Evolutionary conservation across 2,797 vertebrate species (phyloP).

Genomic region (Lepus oiostolus): DNA sequence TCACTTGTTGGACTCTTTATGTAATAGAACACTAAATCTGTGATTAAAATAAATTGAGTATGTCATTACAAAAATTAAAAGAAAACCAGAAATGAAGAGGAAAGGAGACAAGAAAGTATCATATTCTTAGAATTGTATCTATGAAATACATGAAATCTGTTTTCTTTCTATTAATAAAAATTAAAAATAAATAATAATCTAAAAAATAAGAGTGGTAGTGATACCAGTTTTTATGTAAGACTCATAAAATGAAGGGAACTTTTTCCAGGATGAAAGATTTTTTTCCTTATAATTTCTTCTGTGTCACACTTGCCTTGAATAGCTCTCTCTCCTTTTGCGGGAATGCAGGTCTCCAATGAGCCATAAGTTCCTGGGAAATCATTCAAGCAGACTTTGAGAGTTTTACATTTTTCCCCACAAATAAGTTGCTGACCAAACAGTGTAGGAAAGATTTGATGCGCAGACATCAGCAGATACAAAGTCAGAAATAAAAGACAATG

Average conservation of each 20-base stretch:
- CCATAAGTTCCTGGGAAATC: slow-evolving; percentile 42
- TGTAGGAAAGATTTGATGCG: slow-evolving; percentile 2
- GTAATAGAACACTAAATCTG: too few species aligned
- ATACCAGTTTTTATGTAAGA: slow-evolving; percentile 13
- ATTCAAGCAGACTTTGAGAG: background rate
- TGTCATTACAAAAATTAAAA: too few species aligned
- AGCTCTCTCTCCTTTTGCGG: slow-evolving; percentile 4
- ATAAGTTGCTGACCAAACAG: slow-evolving; percentile 39
- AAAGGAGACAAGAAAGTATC: too few species aligned
- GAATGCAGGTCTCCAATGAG: slow-evolving; percentile 16
- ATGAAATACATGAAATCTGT: too few species aligned
- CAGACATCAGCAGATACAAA: slow-evolving; percentile 42
- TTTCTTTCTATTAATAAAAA: too few species aligned
- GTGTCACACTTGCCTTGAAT: slow-evolving; percentile 16
- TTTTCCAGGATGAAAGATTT: background rate
- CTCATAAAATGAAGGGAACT: background rate
- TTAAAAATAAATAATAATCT: too few species aligned
- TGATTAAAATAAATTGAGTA: too few species aligned
- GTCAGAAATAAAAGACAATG: background rate
- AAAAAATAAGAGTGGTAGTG: background rate
- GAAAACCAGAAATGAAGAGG: too few species aligned
- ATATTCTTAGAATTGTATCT: too few species aligned
- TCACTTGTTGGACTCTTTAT: too few species aligned
- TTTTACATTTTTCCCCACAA: slow-evolving; percentile 1
- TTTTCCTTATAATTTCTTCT: slow-evolving; percentile 20